Percentiles rank a stretch among this genome's conserved stretches.
Conservation (phyloP, 1,140 invertebrate species). For the Protaetia brevitarsis region DNA sequence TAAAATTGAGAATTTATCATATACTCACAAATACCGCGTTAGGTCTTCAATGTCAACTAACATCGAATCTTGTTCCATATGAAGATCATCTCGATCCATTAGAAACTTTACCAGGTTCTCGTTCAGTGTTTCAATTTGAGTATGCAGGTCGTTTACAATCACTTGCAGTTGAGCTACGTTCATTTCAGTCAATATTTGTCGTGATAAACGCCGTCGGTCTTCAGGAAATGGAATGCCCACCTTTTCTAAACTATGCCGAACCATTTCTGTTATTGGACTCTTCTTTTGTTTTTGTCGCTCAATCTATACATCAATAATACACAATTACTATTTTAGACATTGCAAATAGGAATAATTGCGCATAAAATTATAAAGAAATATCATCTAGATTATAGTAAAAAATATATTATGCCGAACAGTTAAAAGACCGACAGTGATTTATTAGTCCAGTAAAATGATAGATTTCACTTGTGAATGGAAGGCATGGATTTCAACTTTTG, state of each 20-base stretch:
- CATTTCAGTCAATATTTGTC: constrained; percentile 84
- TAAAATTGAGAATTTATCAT: constrained; percentile 6
- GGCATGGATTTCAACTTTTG: too few species aligned
- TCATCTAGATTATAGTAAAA: too few species aligned
- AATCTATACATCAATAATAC: constrained; percentile 49
- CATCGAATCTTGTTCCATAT: constrained; percentile 97
- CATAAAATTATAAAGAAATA: too few species aligned
- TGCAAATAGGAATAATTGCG: too few species aligned
- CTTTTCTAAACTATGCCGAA: constrained; percentile 72
- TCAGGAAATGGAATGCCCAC: constrained; percentile 80
- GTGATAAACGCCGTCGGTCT: constrained; percentile 73
- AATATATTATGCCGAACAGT: too few species aligned
- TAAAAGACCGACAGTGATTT: too few species aligned
- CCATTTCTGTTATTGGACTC: constrained; percentile 82
- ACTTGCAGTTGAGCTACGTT: constrained; percentile 94
- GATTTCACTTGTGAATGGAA: too few species aligned
- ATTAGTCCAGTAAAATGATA: too few species aligned
- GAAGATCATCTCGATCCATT: constrained; percentile 86
- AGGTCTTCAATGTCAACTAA: constrained; percentile 95
- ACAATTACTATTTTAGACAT: too few species aligned
- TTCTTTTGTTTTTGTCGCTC: constrained; percentile 76
- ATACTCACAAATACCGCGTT: constrained; percentile 82
- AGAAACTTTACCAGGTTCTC: constrained; percentile 83
- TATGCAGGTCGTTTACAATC: constrained; percentile 90
- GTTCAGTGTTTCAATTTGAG: constrained; percentile 88